These are phyloP conservation scores for Polydrusus tereticollis DNA, from an alignment of 2,888 invertebrate species.

Conservation along the genomic window DNA sequence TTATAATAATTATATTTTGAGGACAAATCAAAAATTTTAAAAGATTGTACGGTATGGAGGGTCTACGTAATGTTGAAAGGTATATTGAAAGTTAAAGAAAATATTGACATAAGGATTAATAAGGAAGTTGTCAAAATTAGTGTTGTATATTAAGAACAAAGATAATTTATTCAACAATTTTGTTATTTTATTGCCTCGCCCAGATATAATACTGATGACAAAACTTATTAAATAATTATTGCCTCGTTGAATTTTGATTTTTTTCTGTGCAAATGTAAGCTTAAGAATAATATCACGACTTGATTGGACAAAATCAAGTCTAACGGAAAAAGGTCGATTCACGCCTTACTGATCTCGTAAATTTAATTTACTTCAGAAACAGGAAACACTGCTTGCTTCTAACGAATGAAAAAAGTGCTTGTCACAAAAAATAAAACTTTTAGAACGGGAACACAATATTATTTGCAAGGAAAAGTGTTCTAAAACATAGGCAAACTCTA, in stretches of 20 bases:
- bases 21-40: no score
- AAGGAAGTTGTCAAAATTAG: no score
- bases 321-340: slow-evolving; percentile 35
- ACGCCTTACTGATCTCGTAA: slow-evolving; percentile 30
- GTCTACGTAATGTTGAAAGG: no score
- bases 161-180: no score
- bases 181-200: no score
- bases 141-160: no score
- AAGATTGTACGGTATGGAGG: no score
- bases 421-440: not conserved
- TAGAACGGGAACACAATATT: not conserved
- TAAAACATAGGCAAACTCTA: no score
- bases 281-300: slow-evolving; percentile 10
- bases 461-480: no score
- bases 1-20: no score
- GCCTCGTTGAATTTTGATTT: not conserved
- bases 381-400: slow-evolving; percentile 17
- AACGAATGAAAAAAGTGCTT: not conserved
- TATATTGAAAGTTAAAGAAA: no score
- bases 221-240: slow-evolving; percentile 6
- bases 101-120: no score
- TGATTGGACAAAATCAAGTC: slow-evolving; percentile 22
- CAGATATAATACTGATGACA: not conserved
- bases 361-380: slow-evolving; percentile 28
- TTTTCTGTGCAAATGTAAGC: not conserved